Evolutionary conservation across 2,113 vertebrate species (phyloP).

Genomic region (Lampris incognitus): DNA sequence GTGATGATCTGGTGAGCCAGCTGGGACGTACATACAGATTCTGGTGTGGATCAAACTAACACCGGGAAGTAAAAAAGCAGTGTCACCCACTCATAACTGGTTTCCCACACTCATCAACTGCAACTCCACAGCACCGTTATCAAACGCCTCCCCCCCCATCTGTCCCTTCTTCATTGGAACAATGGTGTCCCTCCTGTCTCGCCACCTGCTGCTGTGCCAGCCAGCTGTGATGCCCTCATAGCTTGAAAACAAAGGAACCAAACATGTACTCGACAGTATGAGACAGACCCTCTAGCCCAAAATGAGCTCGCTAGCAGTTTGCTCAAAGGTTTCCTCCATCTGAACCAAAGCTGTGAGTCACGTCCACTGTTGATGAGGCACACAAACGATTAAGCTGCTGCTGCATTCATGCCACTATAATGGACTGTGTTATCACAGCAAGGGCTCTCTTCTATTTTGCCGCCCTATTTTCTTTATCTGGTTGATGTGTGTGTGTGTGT

Average conservation of each 20-base stretch:
- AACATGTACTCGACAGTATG: too few relatives aligned
- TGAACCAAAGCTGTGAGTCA: slow-evolving; percentile 41
- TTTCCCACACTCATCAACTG: neutral
- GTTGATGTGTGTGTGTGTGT: neutral
- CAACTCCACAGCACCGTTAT: slow-evolving; percentile 3
- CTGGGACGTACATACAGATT: neutral
- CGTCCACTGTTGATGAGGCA: slow-evolving; percentile 22
- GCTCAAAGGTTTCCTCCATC: too few relatives aligned
- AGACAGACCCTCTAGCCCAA: too few relatives aligned
- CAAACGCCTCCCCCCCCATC: slow-evolving; percentile 32
- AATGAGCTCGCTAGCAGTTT: too few relatives aligned
- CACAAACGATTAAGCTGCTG: slow-evolving; percentile 25
- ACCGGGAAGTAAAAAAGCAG: too few relatives aligned
- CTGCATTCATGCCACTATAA: slow-evolving; percentile 25
- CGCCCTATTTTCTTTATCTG: slow-evolving; percentile 6
- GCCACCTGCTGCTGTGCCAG: neutral
- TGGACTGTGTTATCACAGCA: neutral
- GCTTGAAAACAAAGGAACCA: too few relatives aligned
- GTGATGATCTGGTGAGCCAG: neutral
- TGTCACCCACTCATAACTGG: too few relatives aligned
- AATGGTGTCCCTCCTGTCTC: neutral
- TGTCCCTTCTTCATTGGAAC: slow-evolving; percentile 28
- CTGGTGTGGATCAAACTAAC: neutral
- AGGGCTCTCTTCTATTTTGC: slow-evolving; percentile 30
- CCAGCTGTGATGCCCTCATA: too few relatives aligned